These are phyloP conservation scores for Heliconius ethilla DNA, from an alignment of 2,888 invertebrate genomes.

Conservation along the genomic window DNA sequence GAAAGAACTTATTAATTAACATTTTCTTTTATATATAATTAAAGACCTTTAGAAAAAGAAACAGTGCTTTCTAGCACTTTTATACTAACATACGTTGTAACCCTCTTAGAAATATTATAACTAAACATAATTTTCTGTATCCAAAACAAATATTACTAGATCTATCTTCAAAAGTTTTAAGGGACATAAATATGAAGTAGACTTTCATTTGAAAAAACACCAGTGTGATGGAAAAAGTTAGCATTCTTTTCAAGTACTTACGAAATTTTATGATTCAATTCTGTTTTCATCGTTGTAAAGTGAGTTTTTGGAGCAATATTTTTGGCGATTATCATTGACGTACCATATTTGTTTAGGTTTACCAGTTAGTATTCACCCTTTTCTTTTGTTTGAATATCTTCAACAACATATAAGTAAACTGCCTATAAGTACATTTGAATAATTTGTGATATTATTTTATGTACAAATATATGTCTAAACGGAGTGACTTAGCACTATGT, in stretches of 20 bases:
- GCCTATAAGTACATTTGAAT: neutral
- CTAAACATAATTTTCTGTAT: neutral
- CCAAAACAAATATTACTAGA: neutral
- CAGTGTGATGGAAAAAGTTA: conserved; percentile 11
- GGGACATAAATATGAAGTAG: neutral
- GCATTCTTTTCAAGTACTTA: conserved; percentile 13
- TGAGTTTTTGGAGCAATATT: neutral
- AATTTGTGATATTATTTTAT: neutral
- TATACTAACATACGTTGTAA: neutral
- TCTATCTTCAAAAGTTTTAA: neutral
- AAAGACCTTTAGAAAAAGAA: too few species aligned
- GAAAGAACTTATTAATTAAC: too few species aligned
- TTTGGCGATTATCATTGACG: neutral
- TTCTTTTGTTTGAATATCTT: neutral
- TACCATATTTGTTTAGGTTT: neutral
- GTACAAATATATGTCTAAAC: too few species aligned
- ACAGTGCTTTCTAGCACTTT: too few species aligned
- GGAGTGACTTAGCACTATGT: too few species aligned
- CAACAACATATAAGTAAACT: neutral
- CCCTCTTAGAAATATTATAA: neutral
- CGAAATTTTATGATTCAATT: conserved; percentile 10
- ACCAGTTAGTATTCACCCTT: neutral
- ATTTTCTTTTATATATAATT: too few species aligned
- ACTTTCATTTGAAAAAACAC: neutral
- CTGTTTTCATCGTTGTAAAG: conserved; percentile 2